phyloP scores from a whole-genome alignment of 2,113 vertebrate genomes.

The Cyprinodon brontotheroides region DNA sequence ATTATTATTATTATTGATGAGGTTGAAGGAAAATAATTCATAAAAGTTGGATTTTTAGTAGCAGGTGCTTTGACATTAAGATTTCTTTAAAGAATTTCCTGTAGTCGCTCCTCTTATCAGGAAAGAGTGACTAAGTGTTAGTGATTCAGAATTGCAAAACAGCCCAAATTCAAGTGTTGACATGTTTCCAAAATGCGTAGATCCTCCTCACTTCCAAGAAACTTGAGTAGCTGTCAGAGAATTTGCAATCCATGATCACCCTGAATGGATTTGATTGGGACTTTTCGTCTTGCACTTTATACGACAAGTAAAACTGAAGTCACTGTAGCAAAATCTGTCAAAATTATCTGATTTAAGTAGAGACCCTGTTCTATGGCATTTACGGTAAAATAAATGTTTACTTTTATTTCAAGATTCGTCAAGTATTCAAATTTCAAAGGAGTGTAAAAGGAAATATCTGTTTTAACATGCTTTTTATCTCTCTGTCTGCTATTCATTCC shows the following conservation, averaged over 20 bases:
- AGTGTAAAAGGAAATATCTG: too few species aligned
- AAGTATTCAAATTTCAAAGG: too few species aligned
- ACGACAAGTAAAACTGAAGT: not conserved
- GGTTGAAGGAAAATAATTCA: too few species aligned
- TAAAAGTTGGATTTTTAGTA: not conserved
- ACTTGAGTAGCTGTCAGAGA: not conserved
- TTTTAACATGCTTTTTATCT: too few species aligned
- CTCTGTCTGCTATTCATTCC: too few species aligned
- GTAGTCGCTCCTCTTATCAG: not conserved
- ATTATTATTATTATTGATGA: too few species aligned
- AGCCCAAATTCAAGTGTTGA: not conserved
- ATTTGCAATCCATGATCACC: not conserved
- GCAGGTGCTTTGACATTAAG: not conserved
- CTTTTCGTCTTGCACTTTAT: not conserved
- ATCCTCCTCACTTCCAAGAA: not conserved
- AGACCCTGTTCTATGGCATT: not conserved
- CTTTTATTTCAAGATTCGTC: too few species aligned
- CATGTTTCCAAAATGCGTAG: not conserved
- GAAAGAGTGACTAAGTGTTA: too few species aligned
- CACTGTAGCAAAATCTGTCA: not conserved
- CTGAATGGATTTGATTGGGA: not conserved
- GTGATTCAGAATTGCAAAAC: too few species aligned
- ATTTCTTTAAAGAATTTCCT: not conserved
- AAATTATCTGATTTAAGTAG: not conserved
- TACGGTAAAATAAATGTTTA: not conserved